A percentile compares a stretch with the other conserved stretches of the same genome.
phyloP scores from a whole-genome alignment of 1,140 invertebrate species.

The Sminthurinus signatus region DNA sequence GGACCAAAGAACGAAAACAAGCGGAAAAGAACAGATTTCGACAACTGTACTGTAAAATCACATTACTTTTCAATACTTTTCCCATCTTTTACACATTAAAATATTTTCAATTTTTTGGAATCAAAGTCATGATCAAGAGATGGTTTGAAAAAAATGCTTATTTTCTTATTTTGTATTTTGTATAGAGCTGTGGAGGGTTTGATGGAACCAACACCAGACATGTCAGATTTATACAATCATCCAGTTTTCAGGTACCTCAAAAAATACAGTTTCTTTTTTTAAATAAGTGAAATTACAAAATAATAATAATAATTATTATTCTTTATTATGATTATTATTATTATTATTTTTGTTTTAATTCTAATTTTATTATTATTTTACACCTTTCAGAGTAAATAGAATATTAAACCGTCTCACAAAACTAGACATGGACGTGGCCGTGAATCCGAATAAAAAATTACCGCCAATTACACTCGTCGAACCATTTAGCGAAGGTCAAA shows the following conservation, averaged over 20 bases:
- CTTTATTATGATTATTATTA: too few species aligned
- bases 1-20: conserved; percentile 19
- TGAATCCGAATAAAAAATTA: conserved; percentile 11
- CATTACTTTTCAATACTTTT: conserved; percentile 23
- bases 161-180: too few species aligned
- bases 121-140: not conserved
- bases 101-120: not conserved
- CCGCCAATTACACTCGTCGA: conserved; percentile 27
- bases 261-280: too few species aligned
- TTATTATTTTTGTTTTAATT: too few species aligned
- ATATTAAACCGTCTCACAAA: conserved; percentile 28
- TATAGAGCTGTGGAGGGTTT: too few species aligned
- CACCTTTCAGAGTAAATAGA: not conserved
- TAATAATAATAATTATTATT: too few species aligned
- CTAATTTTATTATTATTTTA: too few species aligned
- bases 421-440: conserved; percentile 18
- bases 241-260: too few species aligned
- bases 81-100: not conserved
- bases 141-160: too few species aligned
- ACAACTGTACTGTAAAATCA: conserved; percentile 29
- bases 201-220: too few species aligned
- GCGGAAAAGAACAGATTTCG: conserved; percentile 24
- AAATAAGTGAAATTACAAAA: too few species aligned
- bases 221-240: too few species aligned
- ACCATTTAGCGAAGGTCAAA: conserved; percentile 18